phyloP scores from a whole-genome alignment of 1,140 invertebrate species.

The Procambarus virginalis region DNA sequence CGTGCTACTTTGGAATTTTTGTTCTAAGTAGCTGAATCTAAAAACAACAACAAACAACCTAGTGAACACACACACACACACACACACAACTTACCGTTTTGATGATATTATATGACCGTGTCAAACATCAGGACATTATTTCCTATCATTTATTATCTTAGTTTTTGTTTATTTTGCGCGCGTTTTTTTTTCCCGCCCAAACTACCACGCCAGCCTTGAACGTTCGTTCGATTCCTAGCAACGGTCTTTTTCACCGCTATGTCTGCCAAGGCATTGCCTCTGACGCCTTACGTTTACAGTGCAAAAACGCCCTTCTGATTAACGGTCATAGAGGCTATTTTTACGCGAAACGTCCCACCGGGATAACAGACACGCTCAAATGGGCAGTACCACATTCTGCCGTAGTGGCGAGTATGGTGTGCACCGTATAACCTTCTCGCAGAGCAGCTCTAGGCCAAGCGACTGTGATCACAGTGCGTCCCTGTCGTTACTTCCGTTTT shows the following conservation, averaged over 20 bases:
- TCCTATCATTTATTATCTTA: not conserved
- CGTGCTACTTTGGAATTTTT: too few relatives aligned
- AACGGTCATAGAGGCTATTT: not conserved
- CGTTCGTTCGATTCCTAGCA: constrained; percentile 36
- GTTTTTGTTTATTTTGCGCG: not conserved
- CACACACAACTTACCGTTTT: too few relatives aligned
- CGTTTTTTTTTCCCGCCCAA: constrained; percentile 1
- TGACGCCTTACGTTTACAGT: not conserved
- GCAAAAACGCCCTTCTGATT: not conserved
- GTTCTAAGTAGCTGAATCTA: too few relatives aligned
- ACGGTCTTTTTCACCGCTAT: constrained; percentile 42
- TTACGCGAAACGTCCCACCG: not conserved
- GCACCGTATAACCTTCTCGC: constrained; percentile 15
- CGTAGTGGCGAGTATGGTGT: not conserved
- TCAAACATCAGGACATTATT: not conserved
- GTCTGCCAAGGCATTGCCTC: constrained; percentile 18
- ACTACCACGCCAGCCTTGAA: constrained; percentile 19
- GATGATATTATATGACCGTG: too few relatives aligned
- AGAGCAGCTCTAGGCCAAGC: constrained; percentile 17
- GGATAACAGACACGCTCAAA: not conserved
- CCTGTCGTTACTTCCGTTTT: constrained; percentile 32
- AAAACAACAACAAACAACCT: too few relatives aligned
- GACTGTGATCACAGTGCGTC: constrained; percentile 15
- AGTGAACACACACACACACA: too few relatives aligned
- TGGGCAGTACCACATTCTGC: not conserved